These are phyloP conservation scores for Aphaenogaster ashmeadi DNA, from an alignment of 1,140 invertebrate genomes.

Conservation along the genomic window DNA sequence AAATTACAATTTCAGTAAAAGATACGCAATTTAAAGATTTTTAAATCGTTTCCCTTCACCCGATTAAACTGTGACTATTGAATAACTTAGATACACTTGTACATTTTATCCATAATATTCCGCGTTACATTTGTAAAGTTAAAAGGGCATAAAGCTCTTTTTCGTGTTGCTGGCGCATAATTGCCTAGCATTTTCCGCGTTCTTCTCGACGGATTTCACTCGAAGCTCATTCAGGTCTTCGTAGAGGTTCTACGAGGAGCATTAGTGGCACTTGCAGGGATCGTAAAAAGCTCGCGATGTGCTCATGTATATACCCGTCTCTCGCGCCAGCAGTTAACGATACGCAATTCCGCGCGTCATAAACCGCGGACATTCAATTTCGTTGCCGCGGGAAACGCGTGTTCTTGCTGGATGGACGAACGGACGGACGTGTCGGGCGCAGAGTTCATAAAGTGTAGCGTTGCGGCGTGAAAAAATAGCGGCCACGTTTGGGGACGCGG, in stretches of 20 bases:
- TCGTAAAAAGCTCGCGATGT: slow-evolving; percentile 52
- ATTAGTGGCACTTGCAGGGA: slow-evolving; percentile 39
- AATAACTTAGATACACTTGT: not conserved
- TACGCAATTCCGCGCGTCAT: slow-evolving; percentile 61
- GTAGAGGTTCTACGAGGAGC: not conserved
- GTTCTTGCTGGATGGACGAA: slow-evolving; percentile 21
- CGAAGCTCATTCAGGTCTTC: not conserved
- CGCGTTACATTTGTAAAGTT: not conserved
- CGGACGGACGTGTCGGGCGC: not conserved
- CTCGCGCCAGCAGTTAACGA: slow-evolving; percentile 59
- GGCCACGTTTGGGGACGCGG: not conserved
- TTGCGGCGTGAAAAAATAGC: slow-evolving; percentile 42
- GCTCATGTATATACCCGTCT: not conserved
- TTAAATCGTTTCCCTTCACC: not conserved
- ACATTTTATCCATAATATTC: not conserved
- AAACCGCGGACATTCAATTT: slow-evolving; percentile 69
- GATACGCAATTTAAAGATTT: not conserved
- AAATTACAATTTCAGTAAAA: not conserved
- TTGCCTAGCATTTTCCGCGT: slow-evolving; percentile 27
- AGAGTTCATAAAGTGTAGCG: slow-evolving; percentile 58
- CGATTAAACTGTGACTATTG: not conserved
- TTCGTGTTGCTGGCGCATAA: not conserved
- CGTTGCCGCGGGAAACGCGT: slow-evolving; percentile 60
- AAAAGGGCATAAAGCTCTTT: not conserved
- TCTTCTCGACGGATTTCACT: slow-evolving; percentile 3